Evolutionary conservation across 2,113 vertebrate genomes (phyloP), one percentile per base, ranked within the genome.

Genomic region (Thymallus thymallus): DNA sequence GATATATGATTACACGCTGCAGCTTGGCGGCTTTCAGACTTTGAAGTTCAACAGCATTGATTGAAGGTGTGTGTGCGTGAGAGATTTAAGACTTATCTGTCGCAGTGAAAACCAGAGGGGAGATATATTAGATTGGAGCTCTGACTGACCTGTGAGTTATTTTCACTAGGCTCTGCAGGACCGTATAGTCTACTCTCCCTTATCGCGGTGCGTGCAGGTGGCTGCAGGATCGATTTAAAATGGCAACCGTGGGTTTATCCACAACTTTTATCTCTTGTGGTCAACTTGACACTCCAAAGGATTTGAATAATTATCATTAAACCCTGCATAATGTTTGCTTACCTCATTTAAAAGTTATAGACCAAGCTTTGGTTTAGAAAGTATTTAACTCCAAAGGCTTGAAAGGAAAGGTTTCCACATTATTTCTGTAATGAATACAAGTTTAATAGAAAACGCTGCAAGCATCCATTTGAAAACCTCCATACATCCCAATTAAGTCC

Each of bases 1-100:
- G 88, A 90, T 92, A 93, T 90, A 86, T 90, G 91, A 91, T 91
- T 90, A 88, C 76, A 86, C 65, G 61, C 71, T 82, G 69, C 69
- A 0, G 6, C 35, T 80, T 51, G 77, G 72, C 68, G 79, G 58
- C 74, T 84, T 79, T 84, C 80, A 89, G 80, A 74, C 91, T 91
- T 89, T 89, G 80, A 82, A 80, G 77, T 79, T 84, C 80, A 75
- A 88, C 75, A 74, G 69, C 85, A 89, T 87, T 62, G 81, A 55
- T 55, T 20, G 51, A 55, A 20, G 51, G 14, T 9, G 35, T 0
- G 35, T 7, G 35, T 41, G 35, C 10, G 80, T 26, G 26, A 26
- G 26, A 26, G 26, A 26, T 26, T 26, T 1, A 26, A 26, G 26
- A 26, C 75, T 26, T 26, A 26, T 26, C 79, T 79, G 71, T 56